Conservation (phyloP, 2,113 vertebrate species). For the Beaufortia kweichowensis region DNA sequence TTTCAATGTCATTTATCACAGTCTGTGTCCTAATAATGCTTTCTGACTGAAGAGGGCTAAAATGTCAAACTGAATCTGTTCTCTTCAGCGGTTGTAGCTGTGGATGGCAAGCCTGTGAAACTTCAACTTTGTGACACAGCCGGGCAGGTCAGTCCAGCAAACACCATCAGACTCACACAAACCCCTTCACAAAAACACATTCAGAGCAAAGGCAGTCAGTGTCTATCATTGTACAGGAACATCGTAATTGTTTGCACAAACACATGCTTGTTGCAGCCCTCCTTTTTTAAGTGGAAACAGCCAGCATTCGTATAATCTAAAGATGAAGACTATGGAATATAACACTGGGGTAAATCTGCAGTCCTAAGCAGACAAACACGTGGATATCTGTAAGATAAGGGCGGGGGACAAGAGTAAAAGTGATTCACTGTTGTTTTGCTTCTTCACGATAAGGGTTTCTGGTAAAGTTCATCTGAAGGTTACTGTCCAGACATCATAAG, state of each 20-base stretch:
- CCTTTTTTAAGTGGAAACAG: constrained; percentile 25
- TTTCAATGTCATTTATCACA: not conserved
- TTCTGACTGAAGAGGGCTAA: not conserved
- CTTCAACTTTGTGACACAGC: constrained; percentile 96
- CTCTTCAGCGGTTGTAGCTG: constrained; percentile 84
- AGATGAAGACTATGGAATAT: not conserved
- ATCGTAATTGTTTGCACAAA: constrained; percentile 48
- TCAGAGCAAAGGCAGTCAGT: constrained; percentile 5
- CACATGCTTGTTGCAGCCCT: constrained; percentile 28
- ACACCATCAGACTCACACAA: constrained; percentile 34
- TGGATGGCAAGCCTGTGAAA: constrained; percentile 89
- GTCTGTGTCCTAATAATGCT: constrained; percentile 8
- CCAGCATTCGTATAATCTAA: constrained; percentile 30
- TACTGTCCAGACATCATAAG: constrained; percentile 16
- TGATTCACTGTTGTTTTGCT: constrained; percentile 29
- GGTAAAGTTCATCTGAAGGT: constrained; percentile 42
- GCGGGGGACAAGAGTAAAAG: not conserved
- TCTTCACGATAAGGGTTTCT: constrained; percentile 31
- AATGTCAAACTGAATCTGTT: constrained; percentile 28
- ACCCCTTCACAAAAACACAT: constrained; percentile 33
- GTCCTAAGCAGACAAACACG: constrained; percentile 30
- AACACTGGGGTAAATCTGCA: not conserved
- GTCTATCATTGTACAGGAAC: constrained; percentile 31
- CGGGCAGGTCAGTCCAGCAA: constrained; percentile 85
- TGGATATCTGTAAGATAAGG: constrained; percentile 15